Percentiles rank a stretch among this genome's conserved stretches.
Conservation (phyloP, 2,113 vertebrate species). For the Psilopogon haemacephalus region DNA sequence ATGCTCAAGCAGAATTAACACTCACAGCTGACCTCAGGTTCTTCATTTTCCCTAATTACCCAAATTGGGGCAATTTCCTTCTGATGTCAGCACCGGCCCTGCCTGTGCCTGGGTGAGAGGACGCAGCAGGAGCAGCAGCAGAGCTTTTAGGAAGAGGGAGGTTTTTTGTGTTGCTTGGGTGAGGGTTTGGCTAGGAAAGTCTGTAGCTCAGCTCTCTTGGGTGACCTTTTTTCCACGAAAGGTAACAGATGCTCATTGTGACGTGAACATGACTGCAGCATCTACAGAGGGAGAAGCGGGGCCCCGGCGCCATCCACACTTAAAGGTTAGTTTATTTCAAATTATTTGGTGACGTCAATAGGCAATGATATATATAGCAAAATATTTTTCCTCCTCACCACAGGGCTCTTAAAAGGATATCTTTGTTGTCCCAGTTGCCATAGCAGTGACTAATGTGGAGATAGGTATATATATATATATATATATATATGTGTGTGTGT, state of each 20-base stretch:
- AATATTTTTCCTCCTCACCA: constrained; percentile 64
- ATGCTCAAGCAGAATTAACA: neutral
- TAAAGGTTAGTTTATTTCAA: constrained; percentile 68
- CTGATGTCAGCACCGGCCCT: neutral
- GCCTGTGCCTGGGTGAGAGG: neutral
- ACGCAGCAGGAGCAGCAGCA: neutral
- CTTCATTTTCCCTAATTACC: constrained; percentile 27
- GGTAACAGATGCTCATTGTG: constrained; percentile 60
- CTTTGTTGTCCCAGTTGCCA: constrained; percentile 68
- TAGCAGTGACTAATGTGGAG: constrained; percentile 46
- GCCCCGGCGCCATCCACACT: neutral
- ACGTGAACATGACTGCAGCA: constrained; percentile 33
- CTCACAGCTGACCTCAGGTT: neutral
- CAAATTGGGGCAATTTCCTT: neutral
- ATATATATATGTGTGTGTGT: neutral
- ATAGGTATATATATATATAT: no score
- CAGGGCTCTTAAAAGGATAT: constrained; percentile 61
- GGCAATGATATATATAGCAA: constrained; percentile 60
- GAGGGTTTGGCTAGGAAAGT: constrained; percentile 13
- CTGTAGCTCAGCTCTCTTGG: neutral
- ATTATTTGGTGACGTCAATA: constrained; percentile 60
- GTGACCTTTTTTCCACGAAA: constrained; percentile 45
- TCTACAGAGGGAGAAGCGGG: constrained; percentile 25
- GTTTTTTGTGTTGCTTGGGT: neutral
- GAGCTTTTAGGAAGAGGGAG: neutral